A percentile compares a stretch with the other conserved stretches of the same genome.
Conservation (phyloP, 2,797 vertebrate genomes). For the Meda fulgida region DNA sequence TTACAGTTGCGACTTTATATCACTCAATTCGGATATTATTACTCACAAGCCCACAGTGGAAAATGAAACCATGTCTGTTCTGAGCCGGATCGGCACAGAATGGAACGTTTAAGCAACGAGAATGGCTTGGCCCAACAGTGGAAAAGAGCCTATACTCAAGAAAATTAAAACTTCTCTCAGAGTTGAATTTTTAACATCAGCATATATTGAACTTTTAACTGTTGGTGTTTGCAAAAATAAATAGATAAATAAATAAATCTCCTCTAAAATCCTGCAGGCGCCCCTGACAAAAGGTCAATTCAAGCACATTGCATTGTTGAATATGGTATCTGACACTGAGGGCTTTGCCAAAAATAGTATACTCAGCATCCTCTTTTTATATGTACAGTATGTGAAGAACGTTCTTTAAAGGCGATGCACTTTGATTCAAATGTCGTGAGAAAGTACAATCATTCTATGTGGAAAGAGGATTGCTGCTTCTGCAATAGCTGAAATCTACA, state of each 20-base stretch:
- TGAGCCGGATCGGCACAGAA: background rate
- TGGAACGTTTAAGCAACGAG: background rate
- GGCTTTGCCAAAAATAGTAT: background rate
- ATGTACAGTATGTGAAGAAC: constrained; percentile 6
- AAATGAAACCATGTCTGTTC: background rate
- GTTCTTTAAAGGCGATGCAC: background rate
- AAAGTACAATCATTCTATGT: background rate
- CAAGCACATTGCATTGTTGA: background rate
- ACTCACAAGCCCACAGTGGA: background rate
- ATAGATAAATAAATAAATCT: background rate
- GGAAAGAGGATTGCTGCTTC: background rate
- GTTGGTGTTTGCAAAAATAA: background rate
- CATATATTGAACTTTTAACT: background rate
- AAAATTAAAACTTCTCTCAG: background rate
- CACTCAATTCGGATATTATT: no score
- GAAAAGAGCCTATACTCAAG: background rate
- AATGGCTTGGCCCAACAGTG: background rate
- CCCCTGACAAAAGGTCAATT: background rate
- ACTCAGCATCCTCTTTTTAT: background rate
- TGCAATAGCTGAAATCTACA: background rate
- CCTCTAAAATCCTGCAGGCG: background rate
- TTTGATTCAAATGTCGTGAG: background rate
- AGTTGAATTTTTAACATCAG: background rate
- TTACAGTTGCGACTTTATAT: no score
- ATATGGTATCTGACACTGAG: background rate